phyloP scores from a whole-genome alignment of 2,113 vertebrate genomes.

The Neotoma lepida region DNA sequence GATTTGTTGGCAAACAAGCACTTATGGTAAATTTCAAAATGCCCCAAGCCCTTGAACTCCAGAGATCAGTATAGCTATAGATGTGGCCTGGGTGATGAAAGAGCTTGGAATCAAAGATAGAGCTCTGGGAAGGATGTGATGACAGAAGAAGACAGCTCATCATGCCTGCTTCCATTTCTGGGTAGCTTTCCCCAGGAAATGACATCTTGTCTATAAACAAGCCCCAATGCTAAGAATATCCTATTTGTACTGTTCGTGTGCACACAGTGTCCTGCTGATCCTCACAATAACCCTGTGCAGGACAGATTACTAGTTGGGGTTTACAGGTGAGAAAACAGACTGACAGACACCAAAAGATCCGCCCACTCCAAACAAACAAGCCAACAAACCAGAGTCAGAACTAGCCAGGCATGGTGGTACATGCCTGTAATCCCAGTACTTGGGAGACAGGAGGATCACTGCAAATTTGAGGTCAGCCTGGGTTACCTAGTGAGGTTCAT shows the following conservation, averaged over 20 bases:
- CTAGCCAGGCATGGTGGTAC: neutral
- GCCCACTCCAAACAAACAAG: neutral
- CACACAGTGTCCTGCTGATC: neutral
- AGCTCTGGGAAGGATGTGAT: neutral
- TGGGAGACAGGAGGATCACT: neutral
- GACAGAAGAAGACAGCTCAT: neutral
- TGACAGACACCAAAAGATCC: neutral
- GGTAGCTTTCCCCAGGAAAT: slow-evolving; percentile 36
- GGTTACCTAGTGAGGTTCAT: neutral
- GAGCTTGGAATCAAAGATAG: neutral
- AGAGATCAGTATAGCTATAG: slow-evolving; percentile 22
- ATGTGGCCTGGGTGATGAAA: neutral
- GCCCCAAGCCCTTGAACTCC: neutral
- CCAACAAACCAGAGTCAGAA: neutral
- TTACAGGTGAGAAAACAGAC: slow-evolving; percentile 52
- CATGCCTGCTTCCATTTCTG: neutral
- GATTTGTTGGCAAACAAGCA: slow-evolving; percentile 37
- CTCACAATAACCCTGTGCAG: neutral
- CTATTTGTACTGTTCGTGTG: slow-evolving; percentile 9
- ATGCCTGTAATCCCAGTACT: neutral
- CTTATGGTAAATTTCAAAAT: slow-evolving; percentile 15
- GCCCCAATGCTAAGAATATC: slow-evolving; percentile 49
- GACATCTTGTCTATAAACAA: slow-evolving; percentile 31
- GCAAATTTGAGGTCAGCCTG: neutral
- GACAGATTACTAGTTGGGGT: slow-evolving; percentile 15